These are phyloP conservation scores for Ophion ellenae DNA, from an alignment of 2,888 invertebrate species.

Conservation along the genomic window DNA sequence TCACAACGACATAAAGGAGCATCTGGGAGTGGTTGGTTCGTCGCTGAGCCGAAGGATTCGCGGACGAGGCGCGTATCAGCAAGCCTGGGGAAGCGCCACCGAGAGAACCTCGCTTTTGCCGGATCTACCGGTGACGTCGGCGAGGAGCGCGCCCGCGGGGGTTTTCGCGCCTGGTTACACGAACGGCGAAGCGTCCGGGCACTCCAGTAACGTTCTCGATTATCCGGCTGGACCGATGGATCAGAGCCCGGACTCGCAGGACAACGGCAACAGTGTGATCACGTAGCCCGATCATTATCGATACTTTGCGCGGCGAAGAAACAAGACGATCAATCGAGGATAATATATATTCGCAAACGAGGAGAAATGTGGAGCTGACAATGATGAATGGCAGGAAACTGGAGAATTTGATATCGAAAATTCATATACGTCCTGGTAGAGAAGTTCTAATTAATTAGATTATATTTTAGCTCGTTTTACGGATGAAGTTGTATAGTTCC, in stretches of 20 bases:
- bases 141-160: conserved; percentile 74
- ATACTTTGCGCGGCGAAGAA: conserved; percentile 33
- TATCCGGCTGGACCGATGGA: conserved; percentile 69
- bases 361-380: conserved; percentile 35
- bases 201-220: conserved; percentile 69
- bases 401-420: conserved; percentile 30
- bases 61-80: conserved; percentile 90
- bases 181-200: conserved; percentile 71
- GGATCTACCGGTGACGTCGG: conserved; percentile 68
- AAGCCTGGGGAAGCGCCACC: conserved; percentile 86
- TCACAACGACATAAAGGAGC: conserved; percentile 95
- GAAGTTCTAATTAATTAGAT: conserved; percentile 38
- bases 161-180: conserved; percentile 71
- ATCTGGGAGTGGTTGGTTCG: conserved; percentile 95
- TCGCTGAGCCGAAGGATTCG: conserved; percentile 91
- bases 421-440: conserved; percentile 51
- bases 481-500: conserved; percentile 54
- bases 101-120: conserved; percentile 80
- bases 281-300: conserved; percentile 68
- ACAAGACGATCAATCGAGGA: conserved; percentile 24
- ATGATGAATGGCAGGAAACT: conserved; percentile 13
- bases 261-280: conserved; percentile 71
- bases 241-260: conserved; percentile 70
- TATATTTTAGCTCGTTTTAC: conserved; percentile 56
- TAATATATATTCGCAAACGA: conserved; percentile 14